phyloP scores from a whole-genome alignment of 1,140 invertebrate species.

The Penaeus indicus region DNA sequence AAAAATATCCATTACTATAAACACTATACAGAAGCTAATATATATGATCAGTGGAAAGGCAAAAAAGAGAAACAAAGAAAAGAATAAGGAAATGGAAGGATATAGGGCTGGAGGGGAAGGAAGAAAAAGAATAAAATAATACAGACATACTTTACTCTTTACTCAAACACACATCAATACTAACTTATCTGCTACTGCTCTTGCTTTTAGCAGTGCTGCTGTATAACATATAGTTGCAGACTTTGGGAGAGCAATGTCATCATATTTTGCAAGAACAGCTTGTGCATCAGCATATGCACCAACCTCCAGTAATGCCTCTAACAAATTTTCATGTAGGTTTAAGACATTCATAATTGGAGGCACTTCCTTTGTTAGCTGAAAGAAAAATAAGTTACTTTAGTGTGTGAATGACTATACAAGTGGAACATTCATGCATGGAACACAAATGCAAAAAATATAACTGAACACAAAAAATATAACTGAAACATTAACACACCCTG shows the following conservation, averaged over 20 bases:
- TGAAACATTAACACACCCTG: no score
- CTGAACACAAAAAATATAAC: background rate
- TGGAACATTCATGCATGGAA: background rate
- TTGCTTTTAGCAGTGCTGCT: slow-evolving; percentile 92
- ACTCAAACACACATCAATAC: slow-evolving; percentile 66
- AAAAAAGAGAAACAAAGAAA: background rate
- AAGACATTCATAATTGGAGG: slow-evolving; percentile 95
- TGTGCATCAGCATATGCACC: slow-evolving; percentile 97
- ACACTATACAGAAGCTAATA: background rate
- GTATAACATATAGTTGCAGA: slow-evolving; percentile 98
- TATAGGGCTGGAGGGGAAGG: background rate
- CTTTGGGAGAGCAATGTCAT: slow-evolving; percentile 95
- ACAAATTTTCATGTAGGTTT: slow-evolving; percentile 97
- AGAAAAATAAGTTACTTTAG: background rate
- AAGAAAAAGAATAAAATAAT: background rate
- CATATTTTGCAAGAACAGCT: slow-evolving; percentile 95
- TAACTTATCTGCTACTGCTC: slow-evolving; percentile 92
- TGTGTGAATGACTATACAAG: background rate
- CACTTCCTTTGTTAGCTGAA: slow-evolving; percentile 93
- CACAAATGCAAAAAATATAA: background rate
- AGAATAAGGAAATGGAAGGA: background rate
- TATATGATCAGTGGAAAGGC: background rate
- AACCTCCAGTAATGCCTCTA: slow-evolving; percentile 95
- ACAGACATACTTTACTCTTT: slow-evolving; percentile 72
- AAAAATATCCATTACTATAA: slow-evolving; percentile 43